Evolutionary conservation across 2,888 invertebrate species (phyloP), one percentile per base, ranked within the genome.

Genomic region (Tenthredo distinguenda): DNA sequence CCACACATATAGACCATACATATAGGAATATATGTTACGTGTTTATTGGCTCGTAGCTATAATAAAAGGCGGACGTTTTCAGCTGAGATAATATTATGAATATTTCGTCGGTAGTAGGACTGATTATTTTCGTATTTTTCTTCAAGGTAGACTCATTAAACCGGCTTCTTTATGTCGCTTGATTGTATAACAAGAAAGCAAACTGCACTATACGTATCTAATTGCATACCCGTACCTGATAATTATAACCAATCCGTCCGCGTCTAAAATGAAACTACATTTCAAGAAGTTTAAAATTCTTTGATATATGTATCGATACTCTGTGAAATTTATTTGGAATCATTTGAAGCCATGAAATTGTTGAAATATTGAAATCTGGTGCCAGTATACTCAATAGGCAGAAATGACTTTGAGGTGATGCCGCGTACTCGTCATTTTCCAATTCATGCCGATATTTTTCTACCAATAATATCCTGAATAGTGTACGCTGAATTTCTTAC

Each of bases 11-110:
- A 26, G 26, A 26, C 26, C 26, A 26, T 26, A 26, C 26, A 26
- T 26, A 26, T 26, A 26, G 26, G 26, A 26, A 0, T 62, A 62
- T 21, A 26, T 65, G 18, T 15, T 34, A 68, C 34, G 34, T 68
- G 18, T 68, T 68, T 34, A 43, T 74, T 43, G 72, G 72, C 43
- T 21, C 34, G 0, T n/a, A 37, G 72, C 3, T 74, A 26, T 74
- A 26, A 62, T 62, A 12, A 21, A 18, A 72, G 43, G 21, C 72
- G 43, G 9, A 68, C 31, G 34, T 68, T 72, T 72, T 37, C 72
- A 72, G 12, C 43, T 72, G 72, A 18, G 2, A 72, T 40, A 72
- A 72, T 43, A 72, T 43, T 72, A 21, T 40, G 40, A 72, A 40
- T 18, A 18, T n/a, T 2, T 72, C 21, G 43, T 37, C 71, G 18